Conservation (phyloP, 2,797 vertebrate genomes). For the Coreius guichenoti region DNA sequence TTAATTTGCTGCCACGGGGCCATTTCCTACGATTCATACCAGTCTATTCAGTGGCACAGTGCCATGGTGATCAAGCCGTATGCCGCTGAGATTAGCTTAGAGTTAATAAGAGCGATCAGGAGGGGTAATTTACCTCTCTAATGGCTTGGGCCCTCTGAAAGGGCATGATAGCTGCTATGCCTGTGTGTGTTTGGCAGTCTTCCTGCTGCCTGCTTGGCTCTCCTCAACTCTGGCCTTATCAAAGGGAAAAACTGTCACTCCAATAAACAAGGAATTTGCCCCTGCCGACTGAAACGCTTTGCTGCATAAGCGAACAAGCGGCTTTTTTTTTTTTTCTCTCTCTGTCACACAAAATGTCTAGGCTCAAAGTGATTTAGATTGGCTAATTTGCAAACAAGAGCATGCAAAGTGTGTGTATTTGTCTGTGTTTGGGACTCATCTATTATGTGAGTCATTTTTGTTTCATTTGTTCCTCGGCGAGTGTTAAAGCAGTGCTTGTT, state of each 20-base stretch:
- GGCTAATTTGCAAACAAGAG: slow-evolving; percentile 25
- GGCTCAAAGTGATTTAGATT: slow-evolving; percentile 15
- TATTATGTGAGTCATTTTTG: not conserved
- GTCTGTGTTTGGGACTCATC: slow-evolving; percentile 2
- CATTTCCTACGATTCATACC: not conserved
- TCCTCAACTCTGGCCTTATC: slow-evolving; percentile 41
- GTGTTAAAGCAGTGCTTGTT: not conserved
- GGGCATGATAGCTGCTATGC: slow-evolving; percentile 26
- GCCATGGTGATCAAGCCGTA: slow-evolving; percentile 29
- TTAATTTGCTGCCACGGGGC: not conserved
- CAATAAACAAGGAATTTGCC: slow-evolving; percentile 39
- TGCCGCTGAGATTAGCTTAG: slow-evolving; percentile 45
- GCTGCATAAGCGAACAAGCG: not conserved
- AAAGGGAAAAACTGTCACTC: slow-evolving; percentile 27
- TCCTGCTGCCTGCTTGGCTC: slow-evolving; percentile 24
- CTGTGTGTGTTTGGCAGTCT: slow-evolving; percentile 28
- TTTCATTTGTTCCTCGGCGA: not conserved
- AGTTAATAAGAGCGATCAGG: slow-evolving; percentile 53
- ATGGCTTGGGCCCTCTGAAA: slow-evolving; percentile 39
- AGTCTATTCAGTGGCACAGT: not conserved
- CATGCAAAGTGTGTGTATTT: not conserved
- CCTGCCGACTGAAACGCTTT: slow-evolving; percentile 18
- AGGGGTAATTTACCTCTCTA: slow-evolving; percentile 37
- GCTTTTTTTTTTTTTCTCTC: not conserved
- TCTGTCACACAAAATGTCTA: slow-evolving; percentile 9